Base-by-base conservation (phyloP, 2,888 invertebrate species). In the Melinaea menophilus region DNA sequence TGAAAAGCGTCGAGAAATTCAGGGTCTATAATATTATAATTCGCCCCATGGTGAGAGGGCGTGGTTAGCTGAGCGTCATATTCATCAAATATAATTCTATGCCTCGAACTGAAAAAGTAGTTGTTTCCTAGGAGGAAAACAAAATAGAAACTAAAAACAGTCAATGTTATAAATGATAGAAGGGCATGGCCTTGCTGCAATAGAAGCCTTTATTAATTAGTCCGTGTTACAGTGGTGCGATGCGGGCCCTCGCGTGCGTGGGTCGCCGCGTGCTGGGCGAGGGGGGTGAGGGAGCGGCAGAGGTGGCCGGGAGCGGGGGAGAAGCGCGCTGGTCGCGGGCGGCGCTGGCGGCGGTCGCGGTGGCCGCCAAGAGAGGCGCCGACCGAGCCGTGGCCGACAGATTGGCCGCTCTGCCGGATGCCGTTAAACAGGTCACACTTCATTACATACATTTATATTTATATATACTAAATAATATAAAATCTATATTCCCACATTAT, bases 251-350 rank as follows among this genome's bases (percentile, higher is more conserved):
- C 77, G 98, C 98, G 12, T 94, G 96, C 72, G 92, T 98, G 75
- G 97, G 97, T 70, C 95, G 97, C 77, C 98, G 99, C 80, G 98
- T 98, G 35, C 95, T 97, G 93, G 95, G 96, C 95, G 97, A 87
- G 95, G 96, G 81, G 92, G 95, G 58, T 45, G 72, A 58, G 96
- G 80, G 92, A 95, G 69, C 95, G 95, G 93, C 95, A 69, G 95
- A 95, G 95, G 96, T 63, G 41, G 59, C 67, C 61, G 62, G 93
- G 95, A 95, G 84, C 95, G 96, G 79, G 93, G 41, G 68, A 72
- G 85, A 81, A 75, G 81, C 78, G 71, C 80, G 82, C 5, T 82
- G 85, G 85, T 76, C 82, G 73, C 82, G 83, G 64, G 82, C 77
- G 69, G 83, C 81, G 70, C 79, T 84, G 71, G 86, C 85, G 51